Evolutionary conservation across 2,113 vertebrate species (phyloP), one percentile per base, ranked within the genome.

Genomic region (Pedionomus torquatus): DNA sequence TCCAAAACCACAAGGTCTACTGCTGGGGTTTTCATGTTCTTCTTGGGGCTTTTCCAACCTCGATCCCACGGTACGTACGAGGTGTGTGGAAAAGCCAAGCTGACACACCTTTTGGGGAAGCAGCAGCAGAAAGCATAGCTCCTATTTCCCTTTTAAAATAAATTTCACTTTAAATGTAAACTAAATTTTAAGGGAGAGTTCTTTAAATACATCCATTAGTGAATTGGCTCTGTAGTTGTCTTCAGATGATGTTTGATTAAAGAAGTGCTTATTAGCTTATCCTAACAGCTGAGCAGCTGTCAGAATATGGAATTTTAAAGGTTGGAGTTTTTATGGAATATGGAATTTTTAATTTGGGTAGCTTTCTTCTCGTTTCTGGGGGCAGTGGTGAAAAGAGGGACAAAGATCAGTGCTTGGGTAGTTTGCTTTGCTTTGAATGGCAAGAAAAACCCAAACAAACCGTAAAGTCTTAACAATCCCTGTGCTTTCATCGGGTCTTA

Each of bases 361-460:
- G n/a, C n/a, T n/a, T n/a, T n/a, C n/a, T n/a, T n/a, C n/a, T n/a
- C n/a, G n/a, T n/a, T n/a, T n/a, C n/a, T n/a, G n/a, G n/a, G n/a
- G n/a, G n/a, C n/a, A n/a, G n/a, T n/a, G n/a, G n/a, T n/a, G n/a
- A n/a, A 54, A 60, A 54, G 61, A 82, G 25, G 65, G 77, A 55
- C 63, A 92, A 90, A 93, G 83, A 68, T 82, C 39, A 78, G 11
- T 68, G 31, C 48, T 80, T 88, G 31, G 39, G 31, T 93, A 78
- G n/a, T 84, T 87, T 64, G 39, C 51, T 37, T 88, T 64, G 46
- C 80, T 81, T 61, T 75, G 60, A 92, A 87, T 78, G 74, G 80
- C 86, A 94, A 86, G 69, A 89, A 95, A 90, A 94, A 81, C 33
- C 91, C 80, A 96, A 93, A 96, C 95, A 94, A 96, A 89, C 71